Evolutionary conservation across 2,888 invertebrate genomes (phyloP).

Genomic region (Yponomeuta plumbellus): DNA sequence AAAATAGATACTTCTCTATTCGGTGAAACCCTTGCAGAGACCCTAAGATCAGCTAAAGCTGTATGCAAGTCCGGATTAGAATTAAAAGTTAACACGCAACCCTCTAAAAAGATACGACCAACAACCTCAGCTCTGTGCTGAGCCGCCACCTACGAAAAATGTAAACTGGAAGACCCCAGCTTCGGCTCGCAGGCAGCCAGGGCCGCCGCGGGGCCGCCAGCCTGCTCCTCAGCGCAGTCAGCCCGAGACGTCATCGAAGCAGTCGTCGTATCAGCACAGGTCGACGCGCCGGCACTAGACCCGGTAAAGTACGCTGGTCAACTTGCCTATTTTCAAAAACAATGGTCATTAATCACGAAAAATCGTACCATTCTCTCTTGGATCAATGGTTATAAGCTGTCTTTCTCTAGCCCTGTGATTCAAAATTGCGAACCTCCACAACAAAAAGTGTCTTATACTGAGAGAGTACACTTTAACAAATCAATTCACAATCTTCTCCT

Average conservation of each 20-base stretch:
- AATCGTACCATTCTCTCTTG: conserved; percentile 22
- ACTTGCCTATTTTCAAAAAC: conserved; percentile 18
- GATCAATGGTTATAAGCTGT: conserved; percentile 19
- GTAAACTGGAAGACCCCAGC: conserved; percentile 24
- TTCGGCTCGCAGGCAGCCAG: no score
- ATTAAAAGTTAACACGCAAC: conserved; percentile 17
- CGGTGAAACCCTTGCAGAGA: conserved; percentile 23
- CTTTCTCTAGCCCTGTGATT: conserved; percentile 10
- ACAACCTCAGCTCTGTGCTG: not conserved
- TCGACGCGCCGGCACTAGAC: conserved; percentile 11
- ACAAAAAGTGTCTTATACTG: not conserved
- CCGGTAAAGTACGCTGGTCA: conserved; percentile 21
- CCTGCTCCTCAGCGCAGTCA: no score
- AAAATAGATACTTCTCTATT: conserved; percentile 25
- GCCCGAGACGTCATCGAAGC: conserved; percentile 12
- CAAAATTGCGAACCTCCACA: not conserved
- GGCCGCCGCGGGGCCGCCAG: no score
- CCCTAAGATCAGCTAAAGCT: conserved; percentile 25
- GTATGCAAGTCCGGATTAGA: conserved; percentile 24
- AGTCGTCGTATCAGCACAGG: not conserved
- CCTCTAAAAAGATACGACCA: not conserved
- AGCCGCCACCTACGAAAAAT: conserved; percentile 7
- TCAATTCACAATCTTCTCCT: not conserved
- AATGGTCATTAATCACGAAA: conserved; percentile 23
- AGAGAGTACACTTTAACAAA: conserved; percentile 7